These are phyloP conservation scores for Epizoanthus fatuus DNA, from an alignment of 92 coral and sea anemone genomes.

Conservation along the genomic window DNA sequence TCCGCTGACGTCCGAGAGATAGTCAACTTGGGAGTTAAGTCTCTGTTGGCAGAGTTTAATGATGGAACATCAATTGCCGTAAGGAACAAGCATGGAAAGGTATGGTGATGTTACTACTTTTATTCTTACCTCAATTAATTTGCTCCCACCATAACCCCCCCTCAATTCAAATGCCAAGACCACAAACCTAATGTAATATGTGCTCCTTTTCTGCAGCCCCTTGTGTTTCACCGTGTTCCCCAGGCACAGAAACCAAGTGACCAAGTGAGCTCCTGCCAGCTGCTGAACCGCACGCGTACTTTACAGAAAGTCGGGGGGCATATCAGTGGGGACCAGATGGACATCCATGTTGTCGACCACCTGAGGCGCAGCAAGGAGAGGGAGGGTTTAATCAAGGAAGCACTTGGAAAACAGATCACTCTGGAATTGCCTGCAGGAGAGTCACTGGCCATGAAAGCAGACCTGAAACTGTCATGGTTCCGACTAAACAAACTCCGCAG, in stretches of 20 bases:
- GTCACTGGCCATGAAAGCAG: constrained; percentile 2
- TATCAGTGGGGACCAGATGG: constrained; percentile 17
- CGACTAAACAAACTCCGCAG: constrained; percentile 16
- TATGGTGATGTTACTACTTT: not conserved
- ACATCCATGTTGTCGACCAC: constrained; percentile 23
- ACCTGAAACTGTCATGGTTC: not conserved
- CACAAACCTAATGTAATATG: not conserved
- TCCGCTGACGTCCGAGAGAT: not conserved
- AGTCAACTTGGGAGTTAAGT: not conserved
- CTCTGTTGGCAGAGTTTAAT: not conserved
- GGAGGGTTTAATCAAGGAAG: constrained; percentile 10
- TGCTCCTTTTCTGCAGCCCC: not conserved
- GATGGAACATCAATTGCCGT: constrained; percentile 2
- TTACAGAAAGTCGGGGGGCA: constrained; percentile 1
- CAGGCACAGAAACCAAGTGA: constrained; percentile 9
- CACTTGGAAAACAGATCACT: not conserved
- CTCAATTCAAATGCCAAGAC: no score
- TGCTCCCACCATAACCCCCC: no score
- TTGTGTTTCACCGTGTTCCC: not conserved
- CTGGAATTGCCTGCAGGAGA: constrained; percentile 7
- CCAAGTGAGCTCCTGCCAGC: not conserved
- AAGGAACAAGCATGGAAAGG: constrained; percentile 14
- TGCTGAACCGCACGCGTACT: not conserved
- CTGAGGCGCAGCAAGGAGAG: constrained; percentile 17
- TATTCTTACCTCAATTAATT: no score